Percentiles rank a stretch among this genome's conserved stretches.
Evolutionary conservation across 2,888 invertebrate species (phyloP).

Genomic region (Lasioglossum calceatum): DNA sequence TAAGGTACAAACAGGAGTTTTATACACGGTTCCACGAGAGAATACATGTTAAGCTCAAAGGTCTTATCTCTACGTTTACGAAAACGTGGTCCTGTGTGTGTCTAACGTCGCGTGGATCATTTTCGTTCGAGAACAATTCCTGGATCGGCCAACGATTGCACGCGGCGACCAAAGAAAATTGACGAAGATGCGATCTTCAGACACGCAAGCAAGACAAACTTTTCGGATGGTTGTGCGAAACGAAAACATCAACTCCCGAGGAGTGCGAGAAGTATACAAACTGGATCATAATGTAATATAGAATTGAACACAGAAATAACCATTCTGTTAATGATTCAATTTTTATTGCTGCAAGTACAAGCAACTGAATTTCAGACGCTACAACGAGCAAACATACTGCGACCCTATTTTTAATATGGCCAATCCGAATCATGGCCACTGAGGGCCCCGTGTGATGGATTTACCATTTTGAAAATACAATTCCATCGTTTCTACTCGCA

Average conservation of each 20-base stretch:
- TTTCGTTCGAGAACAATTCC: constrained; percentile 19
- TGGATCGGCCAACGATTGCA: background rate
- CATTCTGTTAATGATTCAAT: background rate
- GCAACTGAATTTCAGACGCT: background rate
- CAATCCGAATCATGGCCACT: background rate
- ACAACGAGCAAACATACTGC: background rate
- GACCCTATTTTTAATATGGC: background rate
- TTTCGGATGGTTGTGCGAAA: constrained; percentile 15
- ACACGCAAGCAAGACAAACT: constrained; percentile 44
- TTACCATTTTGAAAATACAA: background rate
- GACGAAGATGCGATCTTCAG: constrained; percentile 33
- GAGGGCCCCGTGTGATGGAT: background rate
- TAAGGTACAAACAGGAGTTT: constrained; percentile 81
- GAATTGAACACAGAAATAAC: background rate
- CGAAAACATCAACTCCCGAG: constrained; percentile 18
- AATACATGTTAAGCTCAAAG: constrained; percentile 79
- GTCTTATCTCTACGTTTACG: constrained; percentile 61
- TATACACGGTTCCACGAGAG: constrained; percentile 72
- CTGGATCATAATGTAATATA: background rate
- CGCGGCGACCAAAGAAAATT: constrained; percentile 11
- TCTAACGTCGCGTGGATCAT: constrained; percentile 52
- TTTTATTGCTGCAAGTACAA: background rate
- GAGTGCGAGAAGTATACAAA: constrained; percentile 1
- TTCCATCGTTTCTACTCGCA: background rate
- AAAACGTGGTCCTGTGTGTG: constrained; percentile 66